Percentiles rank a stretch among this genome's conserved stretches.
phyloP scores from a whole-genome alignment of 2,797 vertebrate genomes.

The Gymnothorax javanicus region DNA sequence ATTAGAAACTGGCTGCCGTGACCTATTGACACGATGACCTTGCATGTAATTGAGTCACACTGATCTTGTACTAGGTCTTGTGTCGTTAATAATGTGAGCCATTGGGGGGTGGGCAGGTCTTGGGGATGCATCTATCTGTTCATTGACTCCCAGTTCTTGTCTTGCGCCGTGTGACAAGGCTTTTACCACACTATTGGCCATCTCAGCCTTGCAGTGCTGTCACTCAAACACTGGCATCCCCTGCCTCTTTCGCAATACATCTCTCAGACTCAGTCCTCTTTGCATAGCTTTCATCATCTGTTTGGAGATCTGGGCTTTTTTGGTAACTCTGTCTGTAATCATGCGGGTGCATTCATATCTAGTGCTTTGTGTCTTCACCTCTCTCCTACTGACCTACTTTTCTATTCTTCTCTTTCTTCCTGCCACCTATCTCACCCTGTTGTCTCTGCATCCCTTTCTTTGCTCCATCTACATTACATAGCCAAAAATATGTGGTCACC shows the following conservation, averaged over 20 bases:
- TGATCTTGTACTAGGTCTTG: not conserved
- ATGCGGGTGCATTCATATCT: not conserved
- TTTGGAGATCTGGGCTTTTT: not conserved
- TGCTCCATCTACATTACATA: too few species aligned
- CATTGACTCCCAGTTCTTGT: not conserved
- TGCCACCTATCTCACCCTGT: too few species aligned
- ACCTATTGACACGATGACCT: not conserved
- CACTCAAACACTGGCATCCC: not conserved
- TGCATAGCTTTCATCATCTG: not conserved
- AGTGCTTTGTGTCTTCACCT: too few species aligned
- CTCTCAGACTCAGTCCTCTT: not conserved
- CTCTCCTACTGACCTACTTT: too few species aligned
- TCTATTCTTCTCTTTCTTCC: too few species aligned
- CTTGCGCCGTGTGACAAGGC: not conserved
- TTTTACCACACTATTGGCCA: not conserved
- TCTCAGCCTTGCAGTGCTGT: not conserved
- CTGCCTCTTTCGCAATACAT: not conserved
- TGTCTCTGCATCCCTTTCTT: too few species aligned
- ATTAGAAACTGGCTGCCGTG: not conserved
- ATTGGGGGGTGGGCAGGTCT: not conserved
- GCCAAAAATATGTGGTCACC: too few species aligned
- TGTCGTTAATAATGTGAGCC: not conserved
- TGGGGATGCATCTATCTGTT: not conserved
- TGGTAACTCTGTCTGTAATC: not conserved
- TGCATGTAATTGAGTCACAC: not conserved